phyloP scores from a whole-genome alignment of 2,797 vertebrate species.

The Brachymystax lenok region DNA sequence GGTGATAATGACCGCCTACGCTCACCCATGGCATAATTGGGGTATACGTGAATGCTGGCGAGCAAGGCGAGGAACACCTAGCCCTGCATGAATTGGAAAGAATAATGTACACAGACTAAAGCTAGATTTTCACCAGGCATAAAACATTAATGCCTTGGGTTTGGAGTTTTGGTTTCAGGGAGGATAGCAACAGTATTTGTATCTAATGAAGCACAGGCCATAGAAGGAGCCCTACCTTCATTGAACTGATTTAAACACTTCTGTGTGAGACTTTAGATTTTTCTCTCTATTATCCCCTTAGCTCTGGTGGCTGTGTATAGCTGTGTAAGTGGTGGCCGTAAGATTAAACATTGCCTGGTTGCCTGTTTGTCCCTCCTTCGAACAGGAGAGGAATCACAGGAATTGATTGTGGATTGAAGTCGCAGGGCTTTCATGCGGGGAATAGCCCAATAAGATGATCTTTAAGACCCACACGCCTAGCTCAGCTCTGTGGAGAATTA shows the following conservation, averaged over 20 bases:
- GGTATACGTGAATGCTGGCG: conserved; percentile 58
- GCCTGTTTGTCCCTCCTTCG: not conserved
- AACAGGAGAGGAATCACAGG: conserved; percentile 1
- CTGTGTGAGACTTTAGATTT: conserved; percentile 16
- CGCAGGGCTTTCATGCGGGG: conserved; percentile 15
- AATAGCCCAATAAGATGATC: conserved; percentile 21
- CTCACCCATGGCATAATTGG: conserved; percentile 65
- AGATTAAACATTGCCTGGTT: not conserved
- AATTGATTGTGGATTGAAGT: conserved; percentile 7
- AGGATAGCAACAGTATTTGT: not conserved
- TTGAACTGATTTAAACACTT: conserved; percentile 45
- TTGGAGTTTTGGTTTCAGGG: conserved; percentile 41
- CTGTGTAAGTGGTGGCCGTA: not conserved
- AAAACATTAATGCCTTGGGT: conserved; percentile 64
- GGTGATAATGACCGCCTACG: conserved; percentile 63
- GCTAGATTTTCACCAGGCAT: conserved; percentile 65
- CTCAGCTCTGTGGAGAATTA: conserved; percentile 27
- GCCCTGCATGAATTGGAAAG: conserved; percentile 72
- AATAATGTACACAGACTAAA: conserved; percentile 77
- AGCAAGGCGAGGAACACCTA: conserved; percentile 33
- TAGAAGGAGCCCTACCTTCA: conserved; percentile 47
- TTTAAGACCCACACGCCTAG: conserved; percentile 22
- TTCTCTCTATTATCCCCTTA: conserved; percentile 26
- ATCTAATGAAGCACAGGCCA: not conserved
- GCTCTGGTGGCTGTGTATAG: conserved; percentile 17